These are phyloP conservation scores for Bos javanicus DNA, from an alignment of 2,113 vertebrate species.

Conservation along the genomic window DNA sequence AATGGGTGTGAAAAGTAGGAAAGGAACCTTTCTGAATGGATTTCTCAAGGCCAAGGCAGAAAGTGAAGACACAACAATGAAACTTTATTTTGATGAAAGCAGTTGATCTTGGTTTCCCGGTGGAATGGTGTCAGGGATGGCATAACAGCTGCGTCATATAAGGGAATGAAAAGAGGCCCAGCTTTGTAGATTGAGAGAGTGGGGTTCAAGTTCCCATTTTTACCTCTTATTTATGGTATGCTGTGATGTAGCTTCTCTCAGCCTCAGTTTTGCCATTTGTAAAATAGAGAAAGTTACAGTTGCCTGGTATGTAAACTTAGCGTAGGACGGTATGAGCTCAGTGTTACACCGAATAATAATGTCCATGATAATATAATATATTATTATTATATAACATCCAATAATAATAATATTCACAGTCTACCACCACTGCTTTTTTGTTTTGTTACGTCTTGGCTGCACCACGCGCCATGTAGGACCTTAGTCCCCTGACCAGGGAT, in stretches of 20 bases:
- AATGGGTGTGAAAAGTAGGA: not conserved
- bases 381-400: no score
- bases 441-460: not conserved
- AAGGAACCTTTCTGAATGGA: not conserved
- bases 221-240: not conserved
- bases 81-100: slow-evolving; percentile 16
- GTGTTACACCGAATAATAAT: not conserved
- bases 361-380: no score
- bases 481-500: not conserved
- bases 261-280: not conserved
- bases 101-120: not conserved
- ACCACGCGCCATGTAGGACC: not conserved
- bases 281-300: not conserved
- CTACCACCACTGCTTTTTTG: not conserved
- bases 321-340: not conserved
- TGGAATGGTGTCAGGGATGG: not conserved
- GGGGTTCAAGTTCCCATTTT: not conserved
- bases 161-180: not conserved
- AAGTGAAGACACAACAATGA: not conserved
- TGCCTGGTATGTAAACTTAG: not conserved
- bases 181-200: not conserved
- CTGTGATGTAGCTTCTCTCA: not conserved
- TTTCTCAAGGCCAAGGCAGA: slow-evolving; percentile 7
- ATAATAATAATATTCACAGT: not conserved
- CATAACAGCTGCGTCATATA: no score